phyloP scores from a whole-genome alignment of 2,888 invertebrate genomes.

The Zeuzera pyrina region DNA sequence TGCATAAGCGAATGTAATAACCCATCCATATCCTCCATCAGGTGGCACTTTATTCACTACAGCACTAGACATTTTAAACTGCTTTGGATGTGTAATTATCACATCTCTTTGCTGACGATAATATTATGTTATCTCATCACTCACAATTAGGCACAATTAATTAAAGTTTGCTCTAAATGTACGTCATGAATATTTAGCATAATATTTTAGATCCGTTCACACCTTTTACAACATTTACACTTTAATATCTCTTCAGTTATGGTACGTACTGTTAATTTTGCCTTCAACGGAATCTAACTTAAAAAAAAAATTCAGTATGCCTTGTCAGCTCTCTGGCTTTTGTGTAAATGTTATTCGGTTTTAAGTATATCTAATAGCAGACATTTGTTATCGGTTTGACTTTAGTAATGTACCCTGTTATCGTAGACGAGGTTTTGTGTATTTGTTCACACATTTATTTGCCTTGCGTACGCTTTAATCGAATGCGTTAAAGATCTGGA shows the following conservation, averaged over 20 bases:
- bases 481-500: no score
- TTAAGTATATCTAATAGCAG: slow-evolving; percentile 17
- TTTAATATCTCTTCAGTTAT: no score
- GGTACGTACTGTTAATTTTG: no score
- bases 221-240: no score
- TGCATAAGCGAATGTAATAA: slow-evolving; percentile 73
- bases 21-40: slow-evolving; percentile 79
- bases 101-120: background rate
- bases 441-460: slow-evolving; percentile 11
- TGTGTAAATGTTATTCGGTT: slow-evolving; percentile 19
- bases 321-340: no score
- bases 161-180: no score
- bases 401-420: slow-evolving; percentile 40
- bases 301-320: no score
- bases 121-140: background rate
- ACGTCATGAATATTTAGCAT: no score
- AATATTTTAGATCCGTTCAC: no score
- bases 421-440: slow-evolving; percentile 26
- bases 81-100: background rate
- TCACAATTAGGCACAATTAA: no score
- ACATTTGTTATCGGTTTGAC: slow-evolving; percentile 44
- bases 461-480: no score
- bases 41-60: slow-evolving; percentile 65
- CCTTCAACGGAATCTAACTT: background rate
- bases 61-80: slow-evolving; percentile 32